Percentiles rank a stretch among this genome's conserved stretches.
Evolutionary conservation across 2,888 invertebrate genomes (phyloP).

Genomic region (Lamproptera curius): DNA sequence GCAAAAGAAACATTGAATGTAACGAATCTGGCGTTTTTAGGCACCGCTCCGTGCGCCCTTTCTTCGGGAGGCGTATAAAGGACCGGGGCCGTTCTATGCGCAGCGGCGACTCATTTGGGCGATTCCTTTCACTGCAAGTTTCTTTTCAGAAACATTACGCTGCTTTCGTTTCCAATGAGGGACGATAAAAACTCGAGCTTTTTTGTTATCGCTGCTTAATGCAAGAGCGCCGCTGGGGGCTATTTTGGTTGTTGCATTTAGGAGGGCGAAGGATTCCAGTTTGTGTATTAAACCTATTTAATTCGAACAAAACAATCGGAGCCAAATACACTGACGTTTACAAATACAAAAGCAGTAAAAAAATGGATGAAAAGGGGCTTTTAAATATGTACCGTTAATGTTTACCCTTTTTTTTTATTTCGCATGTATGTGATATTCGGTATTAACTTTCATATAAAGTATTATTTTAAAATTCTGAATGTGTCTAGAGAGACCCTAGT

Average conservation of each 20-base stretch:
- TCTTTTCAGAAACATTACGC: neutral
- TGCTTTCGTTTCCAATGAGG: neutral
- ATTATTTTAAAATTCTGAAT: too few relatives aligned
- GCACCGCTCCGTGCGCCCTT: neutral
- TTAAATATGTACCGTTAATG: too few relatives aligned
- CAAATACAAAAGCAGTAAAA: too few relatives aligned
- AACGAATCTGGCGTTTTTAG: neutral
- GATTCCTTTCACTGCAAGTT: neutral
- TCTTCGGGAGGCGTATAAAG: neutral
- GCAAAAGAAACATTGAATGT: neutral
- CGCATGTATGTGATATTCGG: too few relatives aligned
- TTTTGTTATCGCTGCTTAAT: neutral
- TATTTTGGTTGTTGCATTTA: neutral
- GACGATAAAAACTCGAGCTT: neutral
- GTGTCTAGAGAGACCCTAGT: too few relatives aligned
- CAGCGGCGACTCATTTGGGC: neutral
- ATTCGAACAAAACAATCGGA: too few relatives aligned
- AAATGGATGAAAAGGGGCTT: too few relatives aligned
- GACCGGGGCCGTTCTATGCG: neutral
- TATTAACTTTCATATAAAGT: too few relatives aligned
- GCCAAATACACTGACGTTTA: too few relatives aligned
- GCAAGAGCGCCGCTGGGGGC: too few relatives aligned
- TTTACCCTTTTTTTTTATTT: too few relatives aligned
- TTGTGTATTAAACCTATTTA: too few relatives aligned
- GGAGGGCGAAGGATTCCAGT: neutral